phyloP scores from a whole-genome alignment of 2,113 vertebrate genomes.

The Pteropus alecto region DNA sequence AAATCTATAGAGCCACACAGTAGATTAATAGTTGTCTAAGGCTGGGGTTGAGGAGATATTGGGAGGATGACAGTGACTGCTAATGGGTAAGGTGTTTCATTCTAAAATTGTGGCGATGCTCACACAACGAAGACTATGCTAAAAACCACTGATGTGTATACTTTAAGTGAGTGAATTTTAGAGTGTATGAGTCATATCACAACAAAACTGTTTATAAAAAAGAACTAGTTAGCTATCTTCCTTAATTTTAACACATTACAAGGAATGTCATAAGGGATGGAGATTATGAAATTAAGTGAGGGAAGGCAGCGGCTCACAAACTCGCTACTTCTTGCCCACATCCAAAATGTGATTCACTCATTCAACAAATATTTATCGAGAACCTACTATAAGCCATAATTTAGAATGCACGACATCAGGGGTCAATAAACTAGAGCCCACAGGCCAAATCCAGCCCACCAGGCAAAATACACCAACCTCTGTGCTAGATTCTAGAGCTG shows the following conservation, averaged over 20 bases:
- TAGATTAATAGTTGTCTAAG: neutral
- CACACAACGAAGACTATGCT: neutral
- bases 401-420: neutral
- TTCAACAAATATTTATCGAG: neutral
- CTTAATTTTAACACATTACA: neutral
- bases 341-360: neutral
- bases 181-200: neutral
- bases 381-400: neutral
- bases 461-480: neutral
- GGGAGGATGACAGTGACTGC: neutral
- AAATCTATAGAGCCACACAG: neutral
- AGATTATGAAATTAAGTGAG: neutral
- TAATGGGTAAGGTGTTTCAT: neutral
- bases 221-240: neutral
- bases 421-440: neutral
- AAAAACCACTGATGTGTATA: neutral
- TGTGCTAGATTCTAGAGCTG: neutral
- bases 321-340: neutral
- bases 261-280: neutral
- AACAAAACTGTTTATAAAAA: neutral
- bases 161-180: neutral
- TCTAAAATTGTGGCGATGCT: neutral
- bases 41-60: neutral
- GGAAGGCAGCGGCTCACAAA: neutral
- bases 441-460: neutral